Evolutionary conservation across 1,140 invertebrate genomes (phyloP).

Genomic region (Drosophila lacteicornis): DNA sequence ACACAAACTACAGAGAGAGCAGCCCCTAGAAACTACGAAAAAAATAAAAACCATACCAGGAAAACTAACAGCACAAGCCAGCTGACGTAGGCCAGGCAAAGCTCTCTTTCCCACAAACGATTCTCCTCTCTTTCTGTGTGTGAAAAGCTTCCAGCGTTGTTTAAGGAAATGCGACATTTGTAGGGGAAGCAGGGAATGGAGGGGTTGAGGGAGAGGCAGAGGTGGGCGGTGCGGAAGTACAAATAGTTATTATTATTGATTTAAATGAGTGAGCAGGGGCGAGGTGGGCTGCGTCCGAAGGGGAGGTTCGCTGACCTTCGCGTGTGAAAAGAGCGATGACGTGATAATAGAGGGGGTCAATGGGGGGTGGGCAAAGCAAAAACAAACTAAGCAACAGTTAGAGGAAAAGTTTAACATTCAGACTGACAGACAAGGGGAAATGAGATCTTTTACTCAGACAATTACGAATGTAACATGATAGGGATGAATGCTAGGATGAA

Average conservation of each 20-base stretch:
- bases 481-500: no score
- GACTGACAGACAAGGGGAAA: conserved; percentile 7
- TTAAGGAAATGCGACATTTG: conserved; percentile 61
- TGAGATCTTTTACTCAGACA: no score
- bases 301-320: conserved; percentile 77
- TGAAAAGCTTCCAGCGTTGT: conserved; percentile 59
- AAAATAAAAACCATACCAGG: conserved; percentile 20
- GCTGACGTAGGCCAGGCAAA: conserved; percentile 42
- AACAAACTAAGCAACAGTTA: conserved; percentile 50
- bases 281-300: not conserved
- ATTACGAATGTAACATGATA: no score
- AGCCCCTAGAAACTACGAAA: conserved; percentile 66
- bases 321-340: conserved; percentile 50
- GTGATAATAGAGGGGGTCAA: conserved; percentile 4
- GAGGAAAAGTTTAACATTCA: conserved; percentile 28
- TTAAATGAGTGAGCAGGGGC: conserved; percentile 33
- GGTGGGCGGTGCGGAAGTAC: conserved; percentile 67
- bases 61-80: conserved; percentile 31
- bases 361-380: conserved; percentile 1
- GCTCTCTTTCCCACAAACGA: conserved; percentile 22
- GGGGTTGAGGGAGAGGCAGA: not conserved
- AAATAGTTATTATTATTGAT: conserved; percentile 78
- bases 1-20: not conserved
- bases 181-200: not conserved
- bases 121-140: conserved; percentile 12